Conservation (phyloP, 2,797 vertebrate species). For the Crenichthys baileyi region DNA sequence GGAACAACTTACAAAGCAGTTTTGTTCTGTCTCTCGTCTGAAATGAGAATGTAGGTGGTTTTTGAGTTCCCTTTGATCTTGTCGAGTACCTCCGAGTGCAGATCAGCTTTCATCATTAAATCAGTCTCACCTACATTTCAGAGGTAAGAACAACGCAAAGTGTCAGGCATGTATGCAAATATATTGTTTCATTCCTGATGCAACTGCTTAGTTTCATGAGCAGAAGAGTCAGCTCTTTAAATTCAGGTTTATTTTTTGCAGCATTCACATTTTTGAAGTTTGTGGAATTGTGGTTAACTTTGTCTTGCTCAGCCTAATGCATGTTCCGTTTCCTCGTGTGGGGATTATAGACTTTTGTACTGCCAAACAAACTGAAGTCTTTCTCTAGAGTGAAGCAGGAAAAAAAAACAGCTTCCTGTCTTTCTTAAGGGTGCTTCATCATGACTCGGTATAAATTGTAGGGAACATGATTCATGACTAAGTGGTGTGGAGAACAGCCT, state of each 20-base stretch:
- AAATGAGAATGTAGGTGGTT: conserved; percentile 48
- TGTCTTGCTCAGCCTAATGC: neutral
- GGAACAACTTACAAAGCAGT: neutral
- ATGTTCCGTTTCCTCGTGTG: neutral
- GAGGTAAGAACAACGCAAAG: conserved; percentile 1
- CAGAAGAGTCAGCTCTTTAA: neutral
- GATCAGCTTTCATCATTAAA: conserved; percentile 56
- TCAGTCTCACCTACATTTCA: conserved; percentile 24
- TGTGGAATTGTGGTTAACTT: neutral
- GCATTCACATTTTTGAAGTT: neutral
- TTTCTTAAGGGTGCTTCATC: neutral
- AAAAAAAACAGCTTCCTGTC: neutral
- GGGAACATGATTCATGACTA: neutral
- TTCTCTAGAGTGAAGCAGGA: neutral
- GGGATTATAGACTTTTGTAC: neutral
- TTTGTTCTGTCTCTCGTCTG: neutral
- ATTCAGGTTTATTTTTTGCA: neutral
- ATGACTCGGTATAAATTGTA: neutral
- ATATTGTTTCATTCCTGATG: conserved; percentile 10
- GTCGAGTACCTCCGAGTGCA: conserved; percentile 29
- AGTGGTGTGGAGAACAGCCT: neutral
- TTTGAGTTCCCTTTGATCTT: conserved; percentile 58
- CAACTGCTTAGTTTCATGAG: conserved; percentile 3
- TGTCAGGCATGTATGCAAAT: conserved; percentile 7
- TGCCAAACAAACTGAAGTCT: neutral